Base-by-base conservation (phyloP, 2,888 invertebrate species). In the Fragum fragum region DNA sequence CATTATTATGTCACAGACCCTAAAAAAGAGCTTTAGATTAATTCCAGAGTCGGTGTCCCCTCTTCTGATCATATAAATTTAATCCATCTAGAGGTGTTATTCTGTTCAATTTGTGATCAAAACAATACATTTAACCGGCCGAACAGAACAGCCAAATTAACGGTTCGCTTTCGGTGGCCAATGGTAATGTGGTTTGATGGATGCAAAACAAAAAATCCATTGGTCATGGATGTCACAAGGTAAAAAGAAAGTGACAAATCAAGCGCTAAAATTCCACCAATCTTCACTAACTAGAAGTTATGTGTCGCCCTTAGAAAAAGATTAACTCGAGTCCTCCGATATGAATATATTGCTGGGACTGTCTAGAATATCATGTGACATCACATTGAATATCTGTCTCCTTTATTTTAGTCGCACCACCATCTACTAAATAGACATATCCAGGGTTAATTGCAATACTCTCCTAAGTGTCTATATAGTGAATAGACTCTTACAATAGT, bases 101-200 rank as follows among this genome's bases (percentile, higher is more conserved):
- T 76, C 76, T 69, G 69, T 76, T 76, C 76, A 76, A 76, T 76
- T 76, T 76, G 76, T 76, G 76, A 69, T 76, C 69, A 76, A 76
- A 76, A 69, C 70, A 69, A 76, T 76, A 76, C 76, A 52, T 76
- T 59, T 47, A 69, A 42, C 11, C 28, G 61, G 57, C 61, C 69
- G 69, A 11, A 14, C 53, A 21, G 59, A 36, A 47, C 76, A 76
- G 69, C 57, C 69, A 76, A 76, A 76, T 76, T 76, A 69, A 42
- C 70, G 47, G 69, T 76, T 76, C 76, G 9, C 69, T 36, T 47
- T 69, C 76, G 42, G 69, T 59, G 76, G 70, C 76, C 70, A 76
- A 29, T 69, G 76, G 59, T 76, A 69, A 69, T 69, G 69, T 47
- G 70, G 42, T 26, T 69, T 76, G 76, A 76, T 39, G 29, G 39